These are phyloP conservation scores for Cataglyphis cursor DNA, from an alignment of 2,888 invertebrate species.

Conservation along the genomic window DNA sequence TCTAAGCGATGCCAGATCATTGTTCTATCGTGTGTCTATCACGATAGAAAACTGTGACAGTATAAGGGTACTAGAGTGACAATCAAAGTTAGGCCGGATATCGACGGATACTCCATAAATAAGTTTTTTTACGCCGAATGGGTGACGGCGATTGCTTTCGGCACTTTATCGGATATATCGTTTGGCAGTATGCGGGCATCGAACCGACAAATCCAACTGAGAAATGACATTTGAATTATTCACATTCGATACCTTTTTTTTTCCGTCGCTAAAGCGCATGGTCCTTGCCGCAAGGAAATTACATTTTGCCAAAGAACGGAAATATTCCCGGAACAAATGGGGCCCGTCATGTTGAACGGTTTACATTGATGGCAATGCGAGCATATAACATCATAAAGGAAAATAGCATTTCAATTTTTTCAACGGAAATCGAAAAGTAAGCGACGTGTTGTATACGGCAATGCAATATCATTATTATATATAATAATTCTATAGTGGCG, in stretches of 20 bases:
- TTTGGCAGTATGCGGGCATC: constrained; percentile 38
- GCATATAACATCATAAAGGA: constrained; percentile 30
- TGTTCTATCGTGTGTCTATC: constrained; percentile 2
- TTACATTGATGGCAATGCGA: constrained; percentile 37
- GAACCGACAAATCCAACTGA: constrained; percentile 54
- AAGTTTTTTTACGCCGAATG: constrained; percentile 49
- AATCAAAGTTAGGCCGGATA: constrained; percentile 55
- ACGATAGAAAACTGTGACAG: constrained; percentile 13
- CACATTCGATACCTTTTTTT: constrained; percentile 59
- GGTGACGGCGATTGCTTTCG: constrained; percentile 70
- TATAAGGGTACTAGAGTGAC: constrained; percentile 29
- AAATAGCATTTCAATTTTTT: constrained; percentile 56
- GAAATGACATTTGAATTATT: constrained; percentile 72
- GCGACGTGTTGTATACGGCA: constrained; percentile 9
- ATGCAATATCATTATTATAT: constrained; percentile 19
- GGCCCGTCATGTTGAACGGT: constrained; percentile 43
- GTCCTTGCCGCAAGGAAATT: constrained; percentile 67
- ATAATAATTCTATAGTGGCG: constrained; percentile 2
- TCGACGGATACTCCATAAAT: constrained; percentile 55
- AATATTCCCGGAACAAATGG: constrained; percentile 58
- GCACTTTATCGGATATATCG: constrained; percentile 63
- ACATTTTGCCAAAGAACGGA: constrained; percentile 68
- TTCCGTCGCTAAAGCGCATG: constrained; percentile 23
- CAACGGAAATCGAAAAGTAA: constrained; percentile 45
- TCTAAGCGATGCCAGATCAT: constrained; percentile 25